Evolutionary conservation across 2,113 vertebrate genomes (phyloP), one percentile per base, ranked within the genome.

Genomic region (Marmota flaviventris): DNA sequence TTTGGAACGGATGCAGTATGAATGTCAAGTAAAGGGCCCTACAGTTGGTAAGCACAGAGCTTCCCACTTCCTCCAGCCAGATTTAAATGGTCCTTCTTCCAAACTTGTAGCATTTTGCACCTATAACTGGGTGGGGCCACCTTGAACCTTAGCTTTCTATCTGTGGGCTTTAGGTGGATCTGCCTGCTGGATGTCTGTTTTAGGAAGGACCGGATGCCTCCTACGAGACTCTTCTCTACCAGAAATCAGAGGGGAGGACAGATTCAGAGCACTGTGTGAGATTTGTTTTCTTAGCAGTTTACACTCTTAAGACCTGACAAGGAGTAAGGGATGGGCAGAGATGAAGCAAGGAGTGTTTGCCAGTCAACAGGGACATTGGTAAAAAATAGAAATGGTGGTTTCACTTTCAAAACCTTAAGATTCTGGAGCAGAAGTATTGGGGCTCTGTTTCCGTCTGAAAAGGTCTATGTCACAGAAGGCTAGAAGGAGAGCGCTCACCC

Each of bases 391-490:
- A 78, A 58, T 37, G 90, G 7, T 1, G 0, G 4, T 75, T 93
- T 94, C 13, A 12, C 75, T 95, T 91, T 85, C 39, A 77, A 96
- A 42, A 86, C 42, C 53, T 61, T 58, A 58, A 32, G 48, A 56
- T 22, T 48, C 32, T 16, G 34, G 69, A 95, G 78, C 78, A 56
- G 45, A 53, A 90, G n/a, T 39, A 56, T 67, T 6, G 17, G 82
- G 69, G 22, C 39, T 17, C 53, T 22, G 27, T 37, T 37, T 45
- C 34, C 58, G 10, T 45, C 24, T 72, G 51, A 65, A 42, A 76
- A 85, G 29, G 32, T 32, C 75, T 17, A 4, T 22, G 63, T 32
- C 27, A 39, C 37, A 22, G 37, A 78, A 69, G 34, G 20, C 53
- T 69, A 45, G 34, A 13, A n/a, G 17, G 29, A 10, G 6, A 56